Evolutionary conservation across 2,888 invertebrate genomes (phyloP).

Genomic region (Macrophya annulata): DNA sequence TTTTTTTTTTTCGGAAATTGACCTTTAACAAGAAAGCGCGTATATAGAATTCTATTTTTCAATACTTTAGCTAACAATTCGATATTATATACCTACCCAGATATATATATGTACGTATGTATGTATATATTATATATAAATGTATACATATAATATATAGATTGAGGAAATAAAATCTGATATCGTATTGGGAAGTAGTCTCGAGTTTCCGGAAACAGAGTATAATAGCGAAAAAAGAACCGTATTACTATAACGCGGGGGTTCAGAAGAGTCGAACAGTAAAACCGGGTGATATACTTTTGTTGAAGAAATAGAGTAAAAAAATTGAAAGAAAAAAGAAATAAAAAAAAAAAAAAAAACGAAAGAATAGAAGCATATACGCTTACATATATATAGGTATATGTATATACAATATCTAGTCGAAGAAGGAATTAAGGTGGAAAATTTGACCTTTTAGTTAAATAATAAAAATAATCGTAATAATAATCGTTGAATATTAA

Average conservation of each 20-base stretch:
- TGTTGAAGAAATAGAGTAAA: not conserved
- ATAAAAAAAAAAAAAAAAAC: no score
- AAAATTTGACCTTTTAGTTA: not conserved
- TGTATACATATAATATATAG: not conserved
- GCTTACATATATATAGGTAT: not conserved
- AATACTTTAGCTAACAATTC: not conserved
- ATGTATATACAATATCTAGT: not conserved
- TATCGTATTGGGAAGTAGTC: slow-evolving; percentile 13
- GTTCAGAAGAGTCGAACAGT: not conserved
- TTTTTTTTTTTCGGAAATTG: not conserved
- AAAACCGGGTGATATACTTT: not conserved
- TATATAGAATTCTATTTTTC: not conserved
- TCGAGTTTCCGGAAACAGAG: not conserved
- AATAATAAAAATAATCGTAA: not conserved
- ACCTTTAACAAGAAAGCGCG: not conserved
- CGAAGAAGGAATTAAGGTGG: not conserved
- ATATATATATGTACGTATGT: no score
- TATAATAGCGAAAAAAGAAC: not conserved
- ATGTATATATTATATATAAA: no score
- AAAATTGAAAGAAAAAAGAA: not conserved
- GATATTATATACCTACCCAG: not conserved
- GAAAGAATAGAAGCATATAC: no score
- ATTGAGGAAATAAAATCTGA: slow-evolving; percentile 22
- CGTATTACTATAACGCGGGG: not conserved
- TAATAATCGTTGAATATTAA: slow-evolving; percentile 1